Evolutionary conservation across 1,140 invertebrate species (phyloP).

Genomic region (Triops longicaudatus): DNA sequence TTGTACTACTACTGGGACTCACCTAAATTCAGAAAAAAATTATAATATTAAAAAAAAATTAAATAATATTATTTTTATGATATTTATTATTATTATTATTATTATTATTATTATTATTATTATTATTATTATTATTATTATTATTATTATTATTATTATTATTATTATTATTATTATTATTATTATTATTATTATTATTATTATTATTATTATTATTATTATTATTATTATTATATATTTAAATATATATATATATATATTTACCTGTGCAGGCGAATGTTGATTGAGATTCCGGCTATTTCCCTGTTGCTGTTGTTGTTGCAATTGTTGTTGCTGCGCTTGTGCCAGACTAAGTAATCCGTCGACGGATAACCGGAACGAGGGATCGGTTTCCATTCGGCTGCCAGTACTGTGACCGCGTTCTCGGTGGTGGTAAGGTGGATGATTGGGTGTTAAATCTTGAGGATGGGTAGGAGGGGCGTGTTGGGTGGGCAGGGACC

Average conservation of each 20-base stretch:
- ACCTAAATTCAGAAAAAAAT: conserved; percentile 9
- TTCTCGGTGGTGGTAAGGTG: conserved; percentile 27
- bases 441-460: conserved; percentile 13
- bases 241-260: too few relatives aligned
- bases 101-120: not conserved
- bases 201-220: not conserved
- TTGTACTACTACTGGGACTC: conserved; percentile 23
- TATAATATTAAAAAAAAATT: not conserved
- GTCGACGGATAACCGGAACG: conserved; percentile 70
- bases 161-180: not conserved
- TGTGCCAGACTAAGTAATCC: conserved; percentile 71
- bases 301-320: conserved; percentile 20
- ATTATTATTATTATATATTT: not conserved
- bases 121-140: not conserved
- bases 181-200: not conserved
- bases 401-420: conserved; percentile 20
- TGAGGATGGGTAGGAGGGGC: not conserved
- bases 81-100: not conserved
- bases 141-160: not conserved
- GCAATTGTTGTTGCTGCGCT: conserved; percentile 30
- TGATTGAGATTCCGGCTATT: conserved; percentile 25
- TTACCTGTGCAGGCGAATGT: conserved; percentile 31
- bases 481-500: conserved; percentile 17
- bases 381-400: conserved; percentile 20
- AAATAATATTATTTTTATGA: not conserved